phyloP scores from a whole-genome alignment of 2,113 vertebrate genomes.

The Cromileptes altivelis region DNA sequence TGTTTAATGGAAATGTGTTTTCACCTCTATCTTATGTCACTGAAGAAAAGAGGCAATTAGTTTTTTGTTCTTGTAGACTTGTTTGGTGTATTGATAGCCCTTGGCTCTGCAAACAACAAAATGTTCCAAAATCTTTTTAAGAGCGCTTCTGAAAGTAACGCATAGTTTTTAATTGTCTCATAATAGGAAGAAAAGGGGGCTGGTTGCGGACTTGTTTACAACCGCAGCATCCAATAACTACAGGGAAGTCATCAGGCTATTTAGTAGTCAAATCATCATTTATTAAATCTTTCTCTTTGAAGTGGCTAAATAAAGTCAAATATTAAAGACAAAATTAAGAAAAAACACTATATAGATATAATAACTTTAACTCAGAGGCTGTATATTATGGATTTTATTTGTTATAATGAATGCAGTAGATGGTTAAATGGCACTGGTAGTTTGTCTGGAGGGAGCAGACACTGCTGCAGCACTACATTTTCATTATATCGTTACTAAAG shows the following conservation, averaged over 20 bases:
- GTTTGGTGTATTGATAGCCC: slow-evolving; percentile 11
- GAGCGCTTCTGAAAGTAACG: slow-evolving; percentile 11
- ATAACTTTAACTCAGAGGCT: not conserved
- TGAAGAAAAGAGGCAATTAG: slow-evolving; percentile 13
- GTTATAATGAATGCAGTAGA: not conserved
- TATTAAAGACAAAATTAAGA: not conserved
- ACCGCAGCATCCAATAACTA: not conserved
- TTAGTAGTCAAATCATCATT: not conserved
- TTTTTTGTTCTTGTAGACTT: not conserved
- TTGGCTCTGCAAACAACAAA: slow-evolving; percentile 17
- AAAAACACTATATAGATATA: not conserved
- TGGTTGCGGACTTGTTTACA: not conserved
- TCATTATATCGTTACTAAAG: not conserved
- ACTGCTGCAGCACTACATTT: not conserved
- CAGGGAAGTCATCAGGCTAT: not conserved
- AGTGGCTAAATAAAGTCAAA: not conserved
- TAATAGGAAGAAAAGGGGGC: slow-evolving; percentile 1
- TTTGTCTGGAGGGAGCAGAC: not conserved
- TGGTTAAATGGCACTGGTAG: not conserved
- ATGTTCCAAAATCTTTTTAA: slow-evolving; percentile 4
- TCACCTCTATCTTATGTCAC: not conserved
- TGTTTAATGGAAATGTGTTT: slow-evolving; percentile 7
- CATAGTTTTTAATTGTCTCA: slow-evolving; percentile 8
- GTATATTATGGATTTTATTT: not conserved
- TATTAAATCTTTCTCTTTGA: not conserved